Evolutionary conservation across 2,113 vertebrate genomes (phyloP).

Genomic region (cat (Felis catus)): DNA sequence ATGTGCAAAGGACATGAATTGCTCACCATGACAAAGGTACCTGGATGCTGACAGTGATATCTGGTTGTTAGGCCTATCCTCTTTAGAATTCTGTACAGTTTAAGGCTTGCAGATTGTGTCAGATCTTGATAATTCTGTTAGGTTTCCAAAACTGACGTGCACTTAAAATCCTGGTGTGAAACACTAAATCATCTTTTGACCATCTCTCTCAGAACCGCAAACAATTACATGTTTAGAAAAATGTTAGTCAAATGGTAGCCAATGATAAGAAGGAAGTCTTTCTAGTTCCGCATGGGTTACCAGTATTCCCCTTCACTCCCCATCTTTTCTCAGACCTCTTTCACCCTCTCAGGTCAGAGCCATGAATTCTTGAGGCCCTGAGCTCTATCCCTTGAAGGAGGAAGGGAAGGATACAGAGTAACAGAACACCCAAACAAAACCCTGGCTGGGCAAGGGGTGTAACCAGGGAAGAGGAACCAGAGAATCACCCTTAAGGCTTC

Average conservation of each 20-base stretch:
- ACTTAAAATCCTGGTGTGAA: not conserved
- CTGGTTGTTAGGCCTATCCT: not conserved
- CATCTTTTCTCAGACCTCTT: not conserved
- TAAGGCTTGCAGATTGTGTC: not conserved
- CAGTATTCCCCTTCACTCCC: rapidly evolving
- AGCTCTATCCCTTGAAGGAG: not conserved
- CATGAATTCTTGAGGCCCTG: not conserved
- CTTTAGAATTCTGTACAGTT: not conserved
- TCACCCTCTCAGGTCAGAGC: not conserved
- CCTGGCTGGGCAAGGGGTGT: not conserved
- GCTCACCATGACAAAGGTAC: not conserved
- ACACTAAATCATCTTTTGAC: not conserved
- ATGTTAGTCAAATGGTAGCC: not conserved
- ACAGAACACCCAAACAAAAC: not conserved
- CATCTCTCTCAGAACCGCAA: not conserved
- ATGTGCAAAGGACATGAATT: not conserved
- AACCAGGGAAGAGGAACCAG: not conserved
- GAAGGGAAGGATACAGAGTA: not conserved
- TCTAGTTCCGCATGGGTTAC: not conserved
- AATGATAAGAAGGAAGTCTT: not conserved
- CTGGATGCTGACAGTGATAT: not conserved
- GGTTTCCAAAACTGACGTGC: not conserved
- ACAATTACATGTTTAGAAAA: not conserved
- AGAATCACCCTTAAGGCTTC: rapidly evolving
- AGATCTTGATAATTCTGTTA: not conserved